Conservation (phyloP, 30 jellyfish, hydroid and myxozoan genomes). For the Aurelia aurita complex sp. Pacific region DNA sequence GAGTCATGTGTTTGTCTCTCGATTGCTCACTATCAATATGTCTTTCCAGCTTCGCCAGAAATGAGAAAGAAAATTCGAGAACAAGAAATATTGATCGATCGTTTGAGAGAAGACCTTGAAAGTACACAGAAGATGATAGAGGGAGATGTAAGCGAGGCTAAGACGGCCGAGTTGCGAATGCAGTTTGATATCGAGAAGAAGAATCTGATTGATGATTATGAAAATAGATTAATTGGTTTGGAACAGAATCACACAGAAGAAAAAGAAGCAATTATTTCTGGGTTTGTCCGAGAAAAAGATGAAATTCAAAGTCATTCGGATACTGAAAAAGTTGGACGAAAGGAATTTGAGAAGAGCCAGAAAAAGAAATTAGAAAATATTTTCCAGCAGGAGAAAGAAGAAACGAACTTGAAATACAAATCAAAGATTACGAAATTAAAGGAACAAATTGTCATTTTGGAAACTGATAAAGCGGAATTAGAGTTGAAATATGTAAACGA, state of each 20-base stretch:
- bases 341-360: slow-evolving; percentile 53
- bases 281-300: slow-evolving; percentile 70
- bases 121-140: slow-evolving; percentile 81
- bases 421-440: slow-evolving; percentile 81
- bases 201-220: slow-evolving; percentile 40
- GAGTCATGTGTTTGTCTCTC: too few species aligned
- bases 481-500: slow-evolving; percentile 80
- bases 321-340: slow-evolving; percentile 61
- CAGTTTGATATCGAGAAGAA: slow-evolving; percentile 68
- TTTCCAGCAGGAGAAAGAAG: slow-evolving; percentile 90
- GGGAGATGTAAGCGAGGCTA: slow-evolving; percentile 59
- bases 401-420: slow-evolving; percentile 73
- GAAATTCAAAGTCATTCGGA: slow-evolving; percentile 58
- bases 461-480: slow-evolving; percentile 85
- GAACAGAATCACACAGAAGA: slow-evolving; percentile 50
- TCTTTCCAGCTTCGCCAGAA: slow-evolving; percentile 70
- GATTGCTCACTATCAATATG: not conserved
- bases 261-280: slow-evolving; percentile 60
- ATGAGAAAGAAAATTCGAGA: slow-evolving; percentile 63
- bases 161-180: slow-evolving; percentile 61
- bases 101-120: slow-evolving; percentile 74
- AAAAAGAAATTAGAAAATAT: slow-evolving; percentile 67
- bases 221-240: slow-evolving; percentile 35
- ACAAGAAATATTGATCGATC: slow-evolving; percentile 71
- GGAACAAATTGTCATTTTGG: slow-evolving; percentile 91